Evolutionary conservation across 2,113 vertebrate species (phyloP), one percentile per base, ranked within the genome.

Genomic region (Apteryx mantelli): DNA sequence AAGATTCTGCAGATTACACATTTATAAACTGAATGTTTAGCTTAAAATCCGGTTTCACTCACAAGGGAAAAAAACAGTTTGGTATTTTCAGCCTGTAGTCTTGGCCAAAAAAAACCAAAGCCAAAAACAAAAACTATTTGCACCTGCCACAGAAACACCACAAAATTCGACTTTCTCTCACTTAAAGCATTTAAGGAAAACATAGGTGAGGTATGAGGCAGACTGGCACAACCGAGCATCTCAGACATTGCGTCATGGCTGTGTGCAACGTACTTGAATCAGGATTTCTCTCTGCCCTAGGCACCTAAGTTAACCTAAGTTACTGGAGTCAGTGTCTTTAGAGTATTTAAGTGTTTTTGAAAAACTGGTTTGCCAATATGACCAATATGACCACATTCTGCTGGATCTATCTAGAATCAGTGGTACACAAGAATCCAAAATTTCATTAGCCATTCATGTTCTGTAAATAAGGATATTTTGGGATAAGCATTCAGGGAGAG

Each of bases 11-110:
- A 88, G 48, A 55, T 93, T 34, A 88, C 30, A 25, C 70, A 79
- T 34, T 87, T 40, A 65, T 56, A 85, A 75, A 64, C 4, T 18
- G 38, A 11, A 86, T 48, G 76, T 75, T 91, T 40, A 96, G 78
- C 95, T 93, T 89, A 97, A 97, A 95, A 94, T 88, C 11, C 91
- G 16, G 5, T 65, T 70, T 75, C 80, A 91, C 32, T 86, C 36
- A 91, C 24, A 92, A 70, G 22, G 3, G 16, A 78, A 53, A 69
- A 91, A 91, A 71, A 38, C 9, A 82, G 38, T 34, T 86, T 84
- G 38, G 53, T 89, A 60, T 82, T 91, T 95, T 68, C 50, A 85
- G 46, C 69, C 66, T 66, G 30, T 14, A 69, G 44, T 61, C 48
- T 73, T 38, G 5, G 7, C 25, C 4, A 74, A 55, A 34, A 60